Percentiles rank a stretch among this genome's conserved stretches.
Evolutionary conservation across 1,140 invertebrate species (phyloP).

Genomic region (Gonioctena quinquepunctata): DNA sequence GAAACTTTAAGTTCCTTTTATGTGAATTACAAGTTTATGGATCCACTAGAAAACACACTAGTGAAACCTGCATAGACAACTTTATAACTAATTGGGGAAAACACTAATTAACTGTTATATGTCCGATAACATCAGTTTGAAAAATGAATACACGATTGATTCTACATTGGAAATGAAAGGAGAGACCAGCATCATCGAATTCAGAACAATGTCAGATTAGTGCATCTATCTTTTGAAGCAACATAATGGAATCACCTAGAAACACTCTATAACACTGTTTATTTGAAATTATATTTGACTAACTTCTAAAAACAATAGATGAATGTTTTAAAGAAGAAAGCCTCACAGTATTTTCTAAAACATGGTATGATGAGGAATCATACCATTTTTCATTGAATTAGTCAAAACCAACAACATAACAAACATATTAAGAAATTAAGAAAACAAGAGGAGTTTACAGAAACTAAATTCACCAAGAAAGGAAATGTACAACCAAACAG

Average conservation of each 20-base stretch:
- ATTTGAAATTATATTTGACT: not conserved
- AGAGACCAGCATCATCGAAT: not conserved
- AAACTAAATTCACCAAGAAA: constrained; percentile 1
- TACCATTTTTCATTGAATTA: not conserved
- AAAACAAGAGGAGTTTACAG: constrained; percentile 3
- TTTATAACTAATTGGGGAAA: not conserved
- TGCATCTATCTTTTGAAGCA: not conserved
- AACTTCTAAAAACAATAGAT: not conserved
- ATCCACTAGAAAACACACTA: not conserved
- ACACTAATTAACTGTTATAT: not conserved
- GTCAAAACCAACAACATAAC: not conserved
- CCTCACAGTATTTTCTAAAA: not conserved
- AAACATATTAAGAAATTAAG: not conserved
- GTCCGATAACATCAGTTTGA: not conserved
- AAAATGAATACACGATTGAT: not conserved
- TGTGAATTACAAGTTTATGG: not conserved
- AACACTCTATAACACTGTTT: not conserved
- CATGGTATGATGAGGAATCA: constrained; percentile 2
- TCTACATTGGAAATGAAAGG: not conserved
- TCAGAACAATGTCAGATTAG: not conserved
- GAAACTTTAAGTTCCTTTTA: not conserved
- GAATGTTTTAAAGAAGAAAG: constrained; percentile 4
- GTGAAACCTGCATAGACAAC: not conserved
- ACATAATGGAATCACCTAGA: not conserved
- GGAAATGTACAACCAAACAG: not conserved